These are phyloP conservation scores for Alcedo quadribrachys DNA, from an alignment of 2,797 vertebrate genomes.

Conservation along the genomic window DNA sequence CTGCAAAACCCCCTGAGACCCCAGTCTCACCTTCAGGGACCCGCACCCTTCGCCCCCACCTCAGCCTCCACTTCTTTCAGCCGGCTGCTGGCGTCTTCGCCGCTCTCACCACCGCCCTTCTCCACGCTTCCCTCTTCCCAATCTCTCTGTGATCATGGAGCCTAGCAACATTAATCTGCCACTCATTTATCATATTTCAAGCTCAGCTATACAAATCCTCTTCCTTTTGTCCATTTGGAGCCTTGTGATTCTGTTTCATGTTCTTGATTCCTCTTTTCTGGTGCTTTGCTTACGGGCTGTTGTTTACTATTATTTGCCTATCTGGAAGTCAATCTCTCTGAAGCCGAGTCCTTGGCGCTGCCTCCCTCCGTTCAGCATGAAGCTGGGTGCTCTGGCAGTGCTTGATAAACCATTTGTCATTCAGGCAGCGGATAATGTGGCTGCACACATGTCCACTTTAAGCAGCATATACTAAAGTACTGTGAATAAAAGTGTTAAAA, in stretches of 20 bases:
- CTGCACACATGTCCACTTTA: constrained; percentile 52
- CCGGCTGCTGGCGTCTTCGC: not conserved
- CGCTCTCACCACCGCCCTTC: not conserved
- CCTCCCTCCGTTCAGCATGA: constrained; percentile 20
- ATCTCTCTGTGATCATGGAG: constrained; percentile 31
- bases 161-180: constrained; percentile 62
- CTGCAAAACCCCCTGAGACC: not conserved
- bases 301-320: constrained; percentile 68
- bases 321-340: constrained; percentile 66
- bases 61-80: not conserved
- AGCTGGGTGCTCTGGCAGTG: constrained; percentile 40
- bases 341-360: constrained; percentile 46
- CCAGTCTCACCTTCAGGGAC: not conserved
- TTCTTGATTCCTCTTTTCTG: constrained; percentile 31
- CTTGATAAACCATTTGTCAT: constrained; percentile 68
- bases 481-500: constrained; percentile 60
- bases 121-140: not conserved
- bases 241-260: constrained; percentile 21
- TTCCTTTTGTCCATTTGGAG: constrained; percentile 30
- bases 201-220: constrained; percentile 49
- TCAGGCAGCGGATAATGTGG: constrained; percentile 49
- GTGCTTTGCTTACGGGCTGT: constrained; percentile 26
- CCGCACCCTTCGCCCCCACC: fast-evolving
- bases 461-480: constrained; percentile 23
- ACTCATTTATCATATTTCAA: constrained; percentile 57